Conservation (phyloP, 1,140 invertebrate genomes). For the Bilobella aurantiaca region DNA sequence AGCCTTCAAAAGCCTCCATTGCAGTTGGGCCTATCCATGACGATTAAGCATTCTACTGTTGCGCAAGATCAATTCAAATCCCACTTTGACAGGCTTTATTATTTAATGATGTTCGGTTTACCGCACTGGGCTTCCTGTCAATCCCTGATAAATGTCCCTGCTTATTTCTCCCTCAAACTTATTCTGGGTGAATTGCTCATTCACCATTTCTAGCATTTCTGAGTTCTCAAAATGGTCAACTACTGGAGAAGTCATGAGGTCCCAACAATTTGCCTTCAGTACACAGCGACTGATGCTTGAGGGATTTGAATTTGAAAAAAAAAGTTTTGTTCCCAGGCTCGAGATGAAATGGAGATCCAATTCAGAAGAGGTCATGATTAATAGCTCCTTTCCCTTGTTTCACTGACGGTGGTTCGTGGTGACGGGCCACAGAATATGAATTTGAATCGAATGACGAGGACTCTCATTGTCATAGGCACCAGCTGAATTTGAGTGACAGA, state of each 20-base stretch:
- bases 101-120: conserved; percentile 4
- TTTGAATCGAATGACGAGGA: neutral
- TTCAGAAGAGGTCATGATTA: neutral
- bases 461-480: no score
- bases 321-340: neutral
- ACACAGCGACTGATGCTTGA: neutral
- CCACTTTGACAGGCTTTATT: neutral
- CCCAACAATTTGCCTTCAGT: neutral
- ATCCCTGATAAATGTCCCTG: neutral
- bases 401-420: neutral
- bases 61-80: neutral
- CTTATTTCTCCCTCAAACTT: no score
- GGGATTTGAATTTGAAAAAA: neutral
- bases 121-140: neutral
- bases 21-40: neutral
- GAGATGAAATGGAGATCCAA: neutral
- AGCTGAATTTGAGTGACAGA: neutral
- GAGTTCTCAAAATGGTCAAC: neutral
- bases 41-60: neutral
- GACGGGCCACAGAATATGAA: neutral
- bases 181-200: neutral
- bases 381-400: conserved; percentile 1
- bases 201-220: neutral
- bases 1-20: neutral
- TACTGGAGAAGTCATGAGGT: neutral